Evolutionary conservation across 2,797 vertebrate genomes (phyloP).

Genomic region (Rhyacichthys aspro): DNA sequence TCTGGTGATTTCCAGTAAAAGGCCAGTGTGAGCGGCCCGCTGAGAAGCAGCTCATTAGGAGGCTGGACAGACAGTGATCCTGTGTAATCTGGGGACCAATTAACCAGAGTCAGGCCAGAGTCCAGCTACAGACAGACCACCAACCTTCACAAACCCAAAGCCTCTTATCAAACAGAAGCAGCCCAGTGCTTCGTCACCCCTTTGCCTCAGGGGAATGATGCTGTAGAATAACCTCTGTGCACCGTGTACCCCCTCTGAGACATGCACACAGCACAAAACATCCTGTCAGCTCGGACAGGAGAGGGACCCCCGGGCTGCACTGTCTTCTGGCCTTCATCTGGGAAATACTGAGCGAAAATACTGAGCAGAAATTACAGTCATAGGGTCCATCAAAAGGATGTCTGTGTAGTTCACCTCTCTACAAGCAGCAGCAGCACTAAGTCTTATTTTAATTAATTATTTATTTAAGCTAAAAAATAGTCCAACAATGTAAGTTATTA

Average conservation of each 20-base stretch:
- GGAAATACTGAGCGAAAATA: no score
- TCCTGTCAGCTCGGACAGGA: slow-evolving; percentile 33
- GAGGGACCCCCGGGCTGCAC: no score
- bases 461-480: no score
- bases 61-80: slow-evolving; percentile 54
- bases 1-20: slow-evolving; percentile 28
- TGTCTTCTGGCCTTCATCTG: no score
- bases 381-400: no score
- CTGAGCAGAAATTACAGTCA: no score
- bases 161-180: slow-evolving; percentile 52
- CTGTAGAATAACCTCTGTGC: slow-evolving; percentile 35
- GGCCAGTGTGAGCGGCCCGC: slow-evolving; percentile 3
- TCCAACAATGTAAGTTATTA: no score
- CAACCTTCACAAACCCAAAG: slow-evolving; percentile 35
- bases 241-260: background rate
- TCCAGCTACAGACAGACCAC: slow-evolving; percentile 35
- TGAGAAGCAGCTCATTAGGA: slow-evolving; percentile 72
- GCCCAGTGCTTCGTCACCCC: slow-evolving; percentile 18
- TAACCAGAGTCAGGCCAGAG: slow-evolving; percentile 59
- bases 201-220: slow-evolving; percentile 27
- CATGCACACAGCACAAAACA: slow-evolving; percentile 35
- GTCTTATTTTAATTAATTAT: no score
- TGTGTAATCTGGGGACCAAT: slow-evolving; percentile 67
- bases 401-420: no score
- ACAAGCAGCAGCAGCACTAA: no score